Percentiles rank a stretch among this genome's conserved stretches.
Evolutionary conservation across 2,888 invertebrate species (phyloP).

Genomic region (Ennomos quercinarius): DNA sequence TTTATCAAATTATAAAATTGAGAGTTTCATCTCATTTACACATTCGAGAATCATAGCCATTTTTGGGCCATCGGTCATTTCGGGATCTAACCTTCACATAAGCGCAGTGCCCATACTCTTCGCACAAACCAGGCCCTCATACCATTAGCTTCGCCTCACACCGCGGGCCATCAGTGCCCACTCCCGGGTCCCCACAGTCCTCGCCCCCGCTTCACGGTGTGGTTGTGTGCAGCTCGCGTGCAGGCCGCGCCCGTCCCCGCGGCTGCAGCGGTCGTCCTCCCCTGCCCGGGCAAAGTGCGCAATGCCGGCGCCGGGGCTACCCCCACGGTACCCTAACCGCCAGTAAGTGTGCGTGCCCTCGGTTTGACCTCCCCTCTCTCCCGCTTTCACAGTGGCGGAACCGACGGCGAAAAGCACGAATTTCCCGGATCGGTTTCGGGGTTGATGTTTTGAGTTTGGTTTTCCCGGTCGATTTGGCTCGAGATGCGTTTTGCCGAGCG

Average conservation of each 20-base stretch:
- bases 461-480: slow-evolving; percentile 25
- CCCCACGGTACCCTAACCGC: slow-evolving; percentile 61
- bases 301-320: slow-evolving; percentile 63
- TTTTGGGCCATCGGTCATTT: background rate
- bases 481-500: slow-evolving; percentile 11
- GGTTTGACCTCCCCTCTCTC: slow-evolving; percentile 36
- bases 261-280: slow-evolving; percentile 69
- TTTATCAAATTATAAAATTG: too few species aligned
- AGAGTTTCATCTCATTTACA: too few species aligned
- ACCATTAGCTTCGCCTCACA: slow-evolving; percentile 8
- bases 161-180: background rate
- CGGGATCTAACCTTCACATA: background rate
- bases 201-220: slow-evolving; percentile 22
- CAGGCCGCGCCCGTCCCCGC: slow-evolving; percentile 54
- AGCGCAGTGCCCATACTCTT: slow-evolving; percentile 3
- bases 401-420: slow-evolving; percentile 4
- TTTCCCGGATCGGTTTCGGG: slow-evolving; percentile 26
- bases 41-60: background rate
- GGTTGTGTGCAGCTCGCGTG: slow-evolving; percentile 36
- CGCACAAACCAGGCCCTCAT: background rate
- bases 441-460: slow-evolving; percentile 41
- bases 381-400: slow-evolving; percentile 46
- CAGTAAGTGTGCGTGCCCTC: slow-evolving; percentile 68
- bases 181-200: slow-evolving; percentile 2
- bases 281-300: slow-evolving; percentile 77